Evolutionary conservation across 2,797 vertebrate species (phyloP).

Genomic region (Protonibea diacanthus): DNA sequence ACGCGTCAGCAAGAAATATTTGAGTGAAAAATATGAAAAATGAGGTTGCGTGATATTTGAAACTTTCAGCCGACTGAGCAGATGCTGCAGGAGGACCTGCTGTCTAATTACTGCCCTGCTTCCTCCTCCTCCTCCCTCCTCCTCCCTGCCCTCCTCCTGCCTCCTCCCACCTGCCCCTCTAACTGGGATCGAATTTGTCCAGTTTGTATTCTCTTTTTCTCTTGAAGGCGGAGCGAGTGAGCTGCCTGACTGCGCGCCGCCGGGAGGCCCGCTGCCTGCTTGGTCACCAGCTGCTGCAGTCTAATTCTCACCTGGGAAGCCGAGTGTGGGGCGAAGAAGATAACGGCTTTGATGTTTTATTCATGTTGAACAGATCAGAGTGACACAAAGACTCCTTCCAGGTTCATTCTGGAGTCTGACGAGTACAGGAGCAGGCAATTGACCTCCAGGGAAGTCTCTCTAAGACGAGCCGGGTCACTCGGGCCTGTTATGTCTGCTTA

Average conservation of each 20-base stretch:
- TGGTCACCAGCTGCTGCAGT: constrained; percentile 43
- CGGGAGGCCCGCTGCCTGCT: neutral
- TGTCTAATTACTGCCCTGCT: constrained; percentile 24
- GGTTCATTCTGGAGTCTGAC: constrained; percentile 45
- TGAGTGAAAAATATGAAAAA: neutral
- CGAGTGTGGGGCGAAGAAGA: constrained; percentile 22
- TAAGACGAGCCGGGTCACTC: constrained; percentile 9
- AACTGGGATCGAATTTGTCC: constrained; percentile 32
- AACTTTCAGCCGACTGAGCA: constrained; percentile 33
- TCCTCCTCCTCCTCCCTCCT: neutral
- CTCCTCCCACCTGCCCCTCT: too few relatives aligned
- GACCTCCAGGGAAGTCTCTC: constrained; percentile 54
- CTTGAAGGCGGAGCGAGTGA: constrained; percentile 1
- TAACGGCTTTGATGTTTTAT: constrained; percentile 72
- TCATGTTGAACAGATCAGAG: constrained; percentile 53
- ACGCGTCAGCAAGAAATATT: neutral
- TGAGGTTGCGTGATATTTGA: neutral
- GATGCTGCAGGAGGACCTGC: constrained; percentile 17
- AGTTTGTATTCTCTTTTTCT: constrained; percentile 1
- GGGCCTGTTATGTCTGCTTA: too few relatives aligned
- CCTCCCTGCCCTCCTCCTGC: constrained; percentile 25
- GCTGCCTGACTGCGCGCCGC: constrained; percentile 9
- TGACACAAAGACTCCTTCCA: constrained; percentile 42
- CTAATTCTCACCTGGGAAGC: constrained; percentile 61
- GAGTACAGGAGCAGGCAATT: constrained; percentile 54